These are phyloP conservation scores for Seira ritae DNA, from an alignment of 2,888 invertebrate genomes.

Conservation along the genomic window DNA sequence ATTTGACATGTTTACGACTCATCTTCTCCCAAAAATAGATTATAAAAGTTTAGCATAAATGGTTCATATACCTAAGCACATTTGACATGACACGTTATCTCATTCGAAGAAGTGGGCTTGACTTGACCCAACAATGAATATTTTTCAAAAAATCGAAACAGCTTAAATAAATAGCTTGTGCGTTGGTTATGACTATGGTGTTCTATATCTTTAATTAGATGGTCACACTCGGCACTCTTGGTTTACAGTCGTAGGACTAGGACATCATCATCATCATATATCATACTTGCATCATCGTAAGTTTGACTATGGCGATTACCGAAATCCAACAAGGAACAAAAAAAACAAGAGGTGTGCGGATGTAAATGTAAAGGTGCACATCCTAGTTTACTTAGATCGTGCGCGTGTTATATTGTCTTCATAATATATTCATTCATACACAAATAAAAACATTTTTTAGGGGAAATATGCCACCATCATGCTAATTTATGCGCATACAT, in stretches of 20 bases:
- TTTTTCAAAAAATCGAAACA: too few species aligned
- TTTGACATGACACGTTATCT: not conserved
- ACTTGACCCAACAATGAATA: not conserved
- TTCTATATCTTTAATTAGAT: slow-evolving; percentile 10
- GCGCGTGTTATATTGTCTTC: not conserved
- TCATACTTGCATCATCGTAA: too few species aligned
- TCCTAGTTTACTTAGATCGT: not conserved
- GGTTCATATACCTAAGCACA: not conserved
- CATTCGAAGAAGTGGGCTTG: not conserved
- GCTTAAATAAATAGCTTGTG: too few species aligned
- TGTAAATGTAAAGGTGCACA: not conserved
- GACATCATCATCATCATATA: too few species aligned
- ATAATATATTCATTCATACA: too few species aligned
- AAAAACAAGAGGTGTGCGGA: slow-evolving; percentile 24
- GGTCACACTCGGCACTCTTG: not conserved
- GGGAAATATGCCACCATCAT: slow-evolving; percentile 19
- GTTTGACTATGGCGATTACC: not conserved
- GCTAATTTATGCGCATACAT: slow-evolving; percentile 54
- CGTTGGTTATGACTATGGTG: too few species aligned
- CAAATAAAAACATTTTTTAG: not conserved
- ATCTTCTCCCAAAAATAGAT: slow-evolving; percentile 7
- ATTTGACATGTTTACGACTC: slow-evolving; percentile 8
- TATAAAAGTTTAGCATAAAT: not conserved
- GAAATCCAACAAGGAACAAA: slow-evolving; percentile 3
- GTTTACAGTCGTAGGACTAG: too few species aligned